Conservation (phyloP, 2,888 invertebrate genomes). For the Caenorhabditis sinica region DNA sequence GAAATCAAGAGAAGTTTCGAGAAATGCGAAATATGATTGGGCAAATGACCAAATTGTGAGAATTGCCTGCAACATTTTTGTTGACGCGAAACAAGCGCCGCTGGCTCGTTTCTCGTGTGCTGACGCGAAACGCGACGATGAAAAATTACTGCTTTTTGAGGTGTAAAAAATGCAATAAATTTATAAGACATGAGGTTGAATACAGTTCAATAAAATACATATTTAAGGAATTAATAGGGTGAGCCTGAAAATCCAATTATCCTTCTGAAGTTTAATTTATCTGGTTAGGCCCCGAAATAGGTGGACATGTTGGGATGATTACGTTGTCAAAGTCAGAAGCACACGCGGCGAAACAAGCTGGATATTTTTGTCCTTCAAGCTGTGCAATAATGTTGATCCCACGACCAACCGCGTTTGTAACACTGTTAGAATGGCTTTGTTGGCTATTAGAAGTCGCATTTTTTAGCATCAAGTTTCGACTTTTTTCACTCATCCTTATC, state of each 20-base stretch:
- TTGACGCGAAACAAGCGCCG: background rate
- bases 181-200: too few relatives aligned
- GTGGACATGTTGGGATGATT: constrained; percentile 48
- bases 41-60: background rate
- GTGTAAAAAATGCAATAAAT: background rate
- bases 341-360: constrained; percentile 40
- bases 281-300: background rate
- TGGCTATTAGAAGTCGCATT: constrained; percentile 22
- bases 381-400: constrained; percentile 42
- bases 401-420: constrained; percentile 38
- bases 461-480: constrained; percentile 64
- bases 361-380: constrained; percentile 56
- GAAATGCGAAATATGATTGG: too few relatives aligned
- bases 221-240: background rate
- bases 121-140: background rate
- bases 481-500: constrained; percentile 52
- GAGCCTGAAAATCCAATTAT: background rate
- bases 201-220: background rate
- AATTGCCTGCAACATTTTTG: background rate
- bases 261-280: background rate
- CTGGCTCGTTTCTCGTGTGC: constrained; percentile 12
- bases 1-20: too few relatives aligned
- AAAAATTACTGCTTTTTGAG: background rate
- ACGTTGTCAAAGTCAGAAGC: constrained; percentile 59
- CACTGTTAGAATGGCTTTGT: constrained; percentile 24